Conservation (phyloP, 2,888 invertebrate genomes). For the Spialia ferax region DNA sequence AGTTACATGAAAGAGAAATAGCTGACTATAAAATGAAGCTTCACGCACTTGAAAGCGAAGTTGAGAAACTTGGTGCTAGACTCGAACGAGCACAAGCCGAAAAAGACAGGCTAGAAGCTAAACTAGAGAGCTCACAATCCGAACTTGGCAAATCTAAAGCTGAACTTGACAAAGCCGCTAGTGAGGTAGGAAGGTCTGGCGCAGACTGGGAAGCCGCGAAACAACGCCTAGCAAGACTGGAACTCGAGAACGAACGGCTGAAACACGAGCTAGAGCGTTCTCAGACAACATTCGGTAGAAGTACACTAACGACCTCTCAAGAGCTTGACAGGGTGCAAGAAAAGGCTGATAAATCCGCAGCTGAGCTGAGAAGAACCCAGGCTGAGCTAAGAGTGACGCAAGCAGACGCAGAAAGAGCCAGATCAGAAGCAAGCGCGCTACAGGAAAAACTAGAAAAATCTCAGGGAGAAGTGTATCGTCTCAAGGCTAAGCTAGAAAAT, state of each 20-base stretch:
- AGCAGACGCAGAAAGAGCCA: conserved; percentile 95
- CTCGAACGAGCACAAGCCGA: conserved; percentile 96
- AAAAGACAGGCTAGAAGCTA: conserved; percentile 96
- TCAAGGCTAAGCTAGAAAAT: conserved; percentile 97
- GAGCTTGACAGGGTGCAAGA: conserved; percentile 94
- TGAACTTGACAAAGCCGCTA: conserved; percentile 96
- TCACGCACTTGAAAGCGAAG: conserved; percentile 96
- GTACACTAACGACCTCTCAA: conserved; percentile 93
- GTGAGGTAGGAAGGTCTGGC: conserved; percentile 95
- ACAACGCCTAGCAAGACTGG: conserved; percentile 93
- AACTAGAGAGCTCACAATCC: conserved; percentile 96
- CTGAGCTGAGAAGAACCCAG: conserved; percentile 94
- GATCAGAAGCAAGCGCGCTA: conserved; percentile 93
- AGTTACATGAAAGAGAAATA: conserved; percentile 96
- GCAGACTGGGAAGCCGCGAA: conserved; percentile 96
- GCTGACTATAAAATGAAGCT: conserved; percentile 98
- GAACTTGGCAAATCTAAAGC: conserved; percentile 98
- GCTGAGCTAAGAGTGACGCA: conserved; percentile 97
- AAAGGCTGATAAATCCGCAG: conserved; percentile 93
- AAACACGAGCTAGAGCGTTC: conserved; percentile 95
- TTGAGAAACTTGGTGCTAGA: conserved; percentile 94
- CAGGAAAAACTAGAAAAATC: conserved; percentile 98
- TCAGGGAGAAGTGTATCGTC: conserved; percentile 97
- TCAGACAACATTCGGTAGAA: conserved; percentile 94
- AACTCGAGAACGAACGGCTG: conserved; percentile 96